A percentile compares a stretch with the other conserved stretches of the same genome.
These are phyloP conservation scores for Patagioenas fasciata DNA, from an alignment of 2,113 vertebrate species.

Conservation along the genomic window DNA sequence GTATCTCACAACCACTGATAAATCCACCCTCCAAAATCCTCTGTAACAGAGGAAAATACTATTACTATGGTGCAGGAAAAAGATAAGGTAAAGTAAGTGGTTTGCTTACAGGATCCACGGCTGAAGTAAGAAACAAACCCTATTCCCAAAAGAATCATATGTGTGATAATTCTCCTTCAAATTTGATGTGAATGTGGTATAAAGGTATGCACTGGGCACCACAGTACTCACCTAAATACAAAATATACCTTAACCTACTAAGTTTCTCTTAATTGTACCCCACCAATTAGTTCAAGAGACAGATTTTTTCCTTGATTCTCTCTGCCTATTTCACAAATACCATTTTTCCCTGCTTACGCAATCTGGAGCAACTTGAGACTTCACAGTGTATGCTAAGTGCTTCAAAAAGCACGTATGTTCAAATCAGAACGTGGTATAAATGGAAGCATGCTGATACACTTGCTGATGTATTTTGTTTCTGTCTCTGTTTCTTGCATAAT, in stretches of 20 bases:
- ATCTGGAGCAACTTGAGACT: constrained; percentile 1
- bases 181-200: not conserved
- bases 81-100: not conserved
- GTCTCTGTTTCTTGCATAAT: constrained; percentile 35
- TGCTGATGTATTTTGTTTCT: constrained; percentile 19
- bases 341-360: not conserved
- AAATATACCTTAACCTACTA: not conserved
- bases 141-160: not conserved
- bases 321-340: not conserved
- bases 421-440: constrained; percentile 12
- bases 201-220: not conserved
- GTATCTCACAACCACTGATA: not conserved
- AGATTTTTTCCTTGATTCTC: not conserved
- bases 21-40: not conserved
- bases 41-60: not conserved
- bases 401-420: not conserved
- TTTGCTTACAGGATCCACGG: not conserved
- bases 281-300: not conserved
- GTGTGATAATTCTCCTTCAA: not conserved
- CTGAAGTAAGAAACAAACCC: not conserved
- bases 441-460: constrained; percentile 1
- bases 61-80: not conserved
- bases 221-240: not conserved
- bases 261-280: not conserved
- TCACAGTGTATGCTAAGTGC: not conserved